A percentile compares a stretch with the other conserved stretches of the same genome.
phyloP scores from a whole-genome alignment of 1,140 invertebrate genomes.

The Bombus sylvicola region DNA sequence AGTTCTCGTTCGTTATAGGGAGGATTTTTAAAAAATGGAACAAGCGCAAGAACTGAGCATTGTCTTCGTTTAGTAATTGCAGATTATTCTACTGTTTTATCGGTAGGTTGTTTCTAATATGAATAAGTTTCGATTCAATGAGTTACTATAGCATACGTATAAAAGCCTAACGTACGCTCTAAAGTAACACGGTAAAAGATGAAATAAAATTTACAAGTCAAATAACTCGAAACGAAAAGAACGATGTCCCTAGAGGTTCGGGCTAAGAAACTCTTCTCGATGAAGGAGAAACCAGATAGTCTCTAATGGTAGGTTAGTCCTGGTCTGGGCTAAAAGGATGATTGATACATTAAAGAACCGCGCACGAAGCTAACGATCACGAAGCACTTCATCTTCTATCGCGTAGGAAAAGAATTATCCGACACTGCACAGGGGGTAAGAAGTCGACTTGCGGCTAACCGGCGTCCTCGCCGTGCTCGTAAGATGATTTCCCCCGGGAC shows the following conservation, averaged over 20 bases:
- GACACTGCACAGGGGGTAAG: slow-evolving; percentile 3
- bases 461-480: slow-evolving; percentile 18
- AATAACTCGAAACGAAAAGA: background rate
- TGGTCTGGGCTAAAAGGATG: background rate
- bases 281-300: background rate
- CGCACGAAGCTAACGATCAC: slow-evolving; percentile 20
- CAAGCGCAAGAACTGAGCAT: too few relatives aligned
- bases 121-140: too few relatives aligned
- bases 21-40: too few relatives aligned
- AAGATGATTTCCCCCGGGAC: slow-evolving; percentile 60
- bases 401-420: slow-evolving; percentile 39
- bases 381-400: background rate
- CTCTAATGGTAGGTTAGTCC: slow-evolving; percentile 8
- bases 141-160: too few relatives aligned
- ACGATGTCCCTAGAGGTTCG: background rate
- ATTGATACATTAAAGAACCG: background rate
- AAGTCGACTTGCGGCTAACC: slow-evolving; percentile 19
- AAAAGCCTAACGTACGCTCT: too few relatives aligned
- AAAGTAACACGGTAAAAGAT: too few relatives aligned
- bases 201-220: background rate
- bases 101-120: too few relatives aligned
- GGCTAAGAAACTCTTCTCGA: background rate
- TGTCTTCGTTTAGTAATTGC: too few relatives aligned
- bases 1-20: too few relatives aligned
- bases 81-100: too few relatives aligned